phyloP scores from a whole-genome alignment of 2,113 vertebrate genomes.

The Petromus typicus region DNA sequence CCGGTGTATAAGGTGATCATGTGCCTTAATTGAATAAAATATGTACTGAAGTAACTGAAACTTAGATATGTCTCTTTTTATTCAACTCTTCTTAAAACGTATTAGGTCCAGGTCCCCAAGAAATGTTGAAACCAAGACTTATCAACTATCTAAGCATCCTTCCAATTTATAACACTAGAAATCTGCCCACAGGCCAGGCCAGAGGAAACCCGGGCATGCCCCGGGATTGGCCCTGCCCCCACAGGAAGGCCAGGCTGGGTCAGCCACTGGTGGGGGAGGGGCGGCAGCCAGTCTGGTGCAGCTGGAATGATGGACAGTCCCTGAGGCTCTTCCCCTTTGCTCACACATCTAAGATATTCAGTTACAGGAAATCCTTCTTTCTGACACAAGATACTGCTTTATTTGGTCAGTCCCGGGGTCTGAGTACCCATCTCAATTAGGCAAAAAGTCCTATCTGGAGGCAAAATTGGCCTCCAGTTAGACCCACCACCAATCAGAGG shows the following conservation, averaged over 20 bases:
- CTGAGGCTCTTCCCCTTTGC: background rate
- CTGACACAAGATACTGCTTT: background rate
- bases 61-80: background rate
- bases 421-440: background rate
- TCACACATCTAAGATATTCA: background rate
- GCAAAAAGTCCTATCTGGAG: conserved; percentile 30
- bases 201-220: background rate
- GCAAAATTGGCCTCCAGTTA: background rate
- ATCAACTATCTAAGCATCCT: background rate
- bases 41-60: background rate
- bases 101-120: background rate
- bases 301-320: background rate
- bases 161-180: background rate
- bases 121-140: conserved; percentile 9
- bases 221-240: background rate
- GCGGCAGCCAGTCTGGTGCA: background rate
- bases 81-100: background rate
- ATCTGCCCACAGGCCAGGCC: background rate
- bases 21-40: background rate
- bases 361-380: conserved; percentile 56
- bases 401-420: background rate
- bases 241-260: background rate
- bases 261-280: background rate
- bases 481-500: background rate
- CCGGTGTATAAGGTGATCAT: background rate